phyloP scores from a whole-genome alignment of 2,888 invertebrate genomes.

The Lymantria monacha region DNA sequence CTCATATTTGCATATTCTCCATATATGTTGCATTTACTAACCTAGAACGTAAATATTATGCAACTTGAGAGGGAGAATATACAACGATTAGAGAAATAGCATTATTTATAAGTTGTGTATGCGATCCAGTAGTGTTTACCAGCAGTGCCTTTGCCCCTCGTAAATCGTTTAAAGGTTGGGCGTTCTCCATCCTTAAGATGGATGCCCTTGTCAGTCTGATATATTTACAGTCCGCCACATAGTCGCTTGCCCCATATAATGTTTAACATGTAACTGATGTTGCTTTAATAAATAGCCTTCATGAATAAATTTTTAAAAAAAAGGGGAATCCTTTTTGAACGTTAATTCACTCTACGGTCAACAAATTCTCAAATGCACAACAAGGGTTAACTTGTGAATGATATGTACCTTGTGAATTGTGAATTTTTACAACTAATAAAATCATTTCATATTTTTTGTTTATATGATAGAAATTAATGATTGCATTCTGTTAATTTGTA shows the following conservation, averaged over 20 bases:
- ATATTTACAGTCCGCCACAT: constrained; percentile 74
- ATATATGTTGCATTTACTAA: constrained; percentile 58
- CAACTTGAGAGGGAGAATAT: constrained; percentile 29
- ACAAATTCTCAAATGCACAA: constrained; percentile 25
- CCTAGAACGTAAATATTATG: constrained; percentile 47
- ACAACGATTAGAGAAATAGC: constrained; percentile 43
- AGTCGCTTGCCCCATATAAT: constrained; percentile 49
- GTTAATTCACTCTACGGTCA: constrained; percentile 26
- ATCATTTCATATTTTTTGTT: too few relatives aligned
- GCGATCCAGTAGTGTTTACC: constrained; percentile 58
- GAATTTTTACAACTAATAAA: too few relatives aligned
- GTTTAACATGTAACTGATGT: constrained; percentile 61
- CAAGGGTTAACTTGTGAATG: constrained; percentile 27
- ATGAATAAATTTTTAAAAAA: constrained; percentile 49
- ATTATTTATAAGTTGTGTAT: constrained; percentile 56
- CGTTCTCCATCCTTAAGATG: constrained; percentile 75
- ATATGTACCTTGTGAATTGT: constrained; percentile 18
- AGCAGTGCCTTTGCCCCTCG: constrained; percentile 64
- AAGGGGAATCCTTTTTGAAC: constrained; percentile 34
- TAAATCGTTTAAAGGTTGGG: constrained; percentile 80
- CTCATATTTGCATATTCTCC: constrained; percentile 64
- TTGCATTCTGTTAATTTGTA: too few relatives aligned
- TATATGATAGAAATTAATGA: too few relatives aligned
- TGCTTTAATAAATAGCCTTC: constrained; percentile 51
- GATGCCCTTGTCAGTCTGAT: constrained; percentile 75